Percentiles rank a stretch among this genome's conserved stretches.
Conservation (phyloP, 1,140 invertebrate species). For the Drosophila chauvacae region DNA sequence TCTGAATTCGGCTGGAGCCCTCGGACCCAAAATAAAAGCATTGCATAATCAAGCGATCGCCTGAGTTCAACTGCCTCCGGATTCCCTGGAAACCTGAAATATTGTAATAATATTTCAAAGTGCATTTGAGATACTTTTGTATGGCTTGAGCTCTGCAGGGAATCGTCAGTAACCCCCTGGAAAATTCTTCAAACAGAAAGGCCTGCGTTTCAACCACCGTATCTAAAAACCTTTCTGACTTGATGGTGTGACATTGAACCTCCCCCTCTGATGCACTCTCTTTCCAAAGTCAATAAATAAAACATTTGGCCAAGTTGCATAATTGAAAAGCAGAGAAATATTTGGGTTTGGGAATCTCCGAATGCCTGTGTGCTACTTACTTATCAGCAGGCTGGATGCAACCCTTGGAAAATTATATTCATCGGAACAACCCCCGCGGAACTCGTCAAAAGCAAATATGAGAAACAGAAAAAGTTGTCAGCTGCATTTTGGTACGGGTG, state of each 20-base stretch:
- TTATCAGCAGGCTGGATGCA: conserved; percentile 47
- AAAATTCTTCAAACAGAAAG: conserved; percentile 29
- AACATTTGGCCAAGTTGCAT: conserved; percentile 78
- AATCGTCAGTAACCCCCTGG: conserved; percentile 31
- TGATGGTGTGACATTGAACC: conserved; percentile 38
- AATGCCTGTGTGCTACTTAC: conserved; percentile 55
- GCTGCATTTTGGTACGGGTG: conserved; percentile 63
- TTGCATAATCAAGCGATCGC: conserved; percentile 69
- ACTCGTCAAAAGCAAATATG: conserved; percentile 23
- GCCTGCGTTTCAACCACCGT: conserved; percentile 69
- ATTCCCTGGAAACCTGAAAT: conserved; percentile 6
- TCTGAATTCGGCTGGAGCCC: conserved; percentile 49
- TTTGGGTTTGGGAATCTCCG: conserved; percentile 47
- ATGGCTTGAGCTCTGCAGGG: conserved; percentile 16
- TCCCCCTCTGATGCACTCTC: background rate
- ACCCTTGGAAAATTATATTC: conserved; percentile 28
- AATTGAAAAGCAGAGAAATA: conserved; percentile 66
- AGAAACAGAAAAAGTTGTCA: conserved; percentile 67
- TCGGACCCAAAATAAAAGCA: conserved; percentile 23
- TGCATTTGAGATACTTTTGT: conserved; percentile 57
- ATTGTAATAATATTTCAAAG: conserved; percentile 52
- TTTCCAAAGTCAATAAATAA: conserved; percentile 76
- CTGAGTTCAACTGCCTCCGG: conserved; percentile 41
- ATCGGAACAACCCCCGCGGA: conserved; percentile 25
- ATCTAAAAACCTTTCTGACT: conserved; percentile 64